These are phyloP conservation scores for Cryptomyrus ogoouensis DNA, from an alignment of 2,113 vertebrate species.

Conservation along the genomic window DNA sequence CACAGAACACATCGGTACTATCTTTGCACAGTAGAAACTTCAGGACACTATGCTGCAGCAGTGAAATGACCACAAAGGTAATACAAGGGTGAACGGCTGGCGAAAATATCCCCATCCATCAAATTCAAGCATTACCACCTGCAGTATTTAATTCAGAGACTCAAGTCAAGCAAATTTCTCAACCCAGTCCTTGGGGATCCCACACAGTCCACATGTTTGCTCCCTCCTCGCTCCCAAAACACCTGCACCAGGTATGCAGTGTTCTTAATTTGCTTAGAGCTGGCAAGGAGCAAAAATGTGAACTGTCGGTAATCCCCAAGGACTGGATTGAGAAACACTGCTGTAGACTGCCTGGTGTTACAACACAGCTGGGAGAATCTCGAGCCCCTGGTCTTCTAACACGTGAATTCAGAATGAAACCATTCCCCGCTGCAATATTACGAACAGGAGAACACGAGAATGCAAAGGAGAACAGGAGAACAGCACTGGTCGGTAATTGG, in stretches of 20 bases:
- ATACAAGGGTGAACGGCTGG: neutral
- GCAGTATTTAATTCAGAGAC: neutral
- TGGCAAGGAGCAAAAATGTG: neutral
- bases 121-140: neutral
- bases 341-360: neutral
- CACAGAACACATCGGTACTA: neutral
- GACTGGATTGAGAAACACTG: neutral
- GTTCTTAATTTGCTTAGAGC: neutral
- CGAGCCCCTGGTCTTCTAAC: neutral
- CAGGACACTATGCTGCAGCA: neutral
- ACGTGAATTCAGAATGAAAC: neutral
- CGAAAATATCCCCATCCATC: neutral
- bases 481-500: neutral
- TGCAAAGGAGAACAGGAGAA: neutral
- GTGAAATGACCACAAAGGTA: neutral
- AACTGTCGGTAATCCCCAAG: neutral
- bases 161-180: neutral
- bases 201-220: neutral
- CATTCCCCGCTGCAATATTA: neutral
- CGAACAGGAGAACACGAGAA: neutral
- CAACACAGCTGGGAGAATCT: neutral
- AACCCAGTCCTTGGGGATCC: neutral
- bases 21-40: neutral
- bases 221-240: neutral
- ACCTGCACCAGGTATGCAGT: neutral